Base-by-base conservation (phyloP, 2,113 vertebrate species). In the Rhea pennata region DNA sequence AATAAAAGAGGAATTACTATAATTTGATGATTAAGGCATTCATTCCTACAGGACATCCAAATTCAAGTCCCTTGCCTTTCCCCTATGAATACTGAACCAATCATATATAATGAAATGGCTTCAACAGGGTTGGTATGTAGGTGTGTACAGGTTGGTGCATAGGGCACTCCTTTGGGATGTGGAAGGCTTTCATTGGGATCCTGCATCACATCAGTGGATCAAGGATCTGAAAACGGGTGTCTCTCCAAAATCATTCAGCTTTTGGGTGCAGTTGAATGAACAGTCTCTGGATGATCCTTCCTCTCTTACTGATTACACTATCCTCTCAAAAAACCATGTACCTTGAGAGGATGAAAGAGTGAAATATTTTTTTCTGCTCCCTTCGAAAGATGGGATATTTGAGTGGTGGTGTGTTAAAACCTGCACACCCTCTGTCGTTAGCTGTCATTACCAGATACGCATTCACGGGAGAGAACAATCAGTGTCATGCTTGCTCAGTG, bases 401-500 rank as follows among this genome's bases (percentile, higher is more conserved):
- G 58, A 95, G 88, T 89, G 79, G 58, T 54, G 90, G 39, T 70
- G 6, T 39, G 86, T 94, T 95, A 65, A 96, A 95, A 92, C 61
- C 61, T 84, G 44, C 36, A 65, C 17, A 2, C 0, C 3, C 46
- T 79, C 14, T 94, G 91, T 50, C 78, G 46, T 83, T 95, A 70
- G 46, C 61, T 87, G 88, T 95, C 78, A 89, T 97, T 94, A 58
- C 67, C 62, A 91, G 80, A 64, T 90, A 27, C 10, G 31, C 56
- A 75, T 64, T 90, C 2, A 3, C 48, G 44, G 69, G 46, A 70
- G 93, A 96, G 94, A 97, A 59, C 69, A 95, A 62, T 67, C 65
- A 93, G 54, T 90, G 95, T 74, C 56, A 46, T 29, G 48, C 66
- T 88, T 87, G 54, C 84, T 88, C 70, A 44, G 80, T 86, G 70